Base-by-base conservation (phyloP, 1,140 invertebrate species). In the Camponotus pennsylvanicus region DNA sequence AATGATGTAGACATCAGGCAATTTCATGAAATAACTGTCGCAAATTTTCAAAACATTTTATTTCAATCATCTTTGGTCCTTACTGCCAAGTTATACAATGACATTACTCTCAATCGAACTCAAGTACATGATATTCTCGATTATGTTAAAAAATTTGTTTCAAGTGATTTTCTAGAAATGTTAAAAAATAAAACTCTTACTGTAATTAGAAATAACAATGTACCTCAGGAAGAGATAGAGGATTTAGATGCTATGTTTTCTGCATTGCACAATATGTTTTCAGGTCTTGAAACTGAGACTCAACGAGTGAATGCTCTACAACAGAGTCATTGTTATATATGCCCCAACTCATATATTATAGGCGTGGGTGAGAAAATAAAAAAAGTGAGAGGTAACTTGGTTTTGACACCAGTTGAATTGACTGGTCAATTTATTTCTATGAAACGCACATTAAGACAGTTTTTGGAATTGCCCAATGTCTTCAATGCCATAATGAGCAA, bases 321-420 rank as follows among this genome's bases (percentile, higher is more conserved):
- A 21, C 34, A 40, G 2, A 66, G 64, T 67, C 2, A 42, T 40
- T 67, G 34, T 67, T 67, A 67, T 67, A 7, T 67, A 40, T 1
- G 64, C 0, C 64, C 37, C 3, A 40, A 42, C 3, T 67, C 64
- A 34, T 63, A 63, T 63, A 34, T 40, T 42, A 67, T 67, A 67
- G 37, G 64, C 2, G n/a, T 67, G 1, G n/a, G 5, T 40, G 64
- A 67, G 18, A 67, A 67, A 67, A 67, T 42, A 5, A 67, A 21
- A 21, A 21, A 67, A 42, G 32, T 42, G 0, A 67, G n/a, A n/a
- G 64, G 34, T 21, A 42, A 40, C 4, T 21, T 40, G 2, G 3
- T 42, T 67, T 67, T 67, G 18, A 67, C 64, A 42, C 34, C 63
- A 34, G 15, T 64, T 18, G 63, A 67, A 67, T 42, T 42, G 37